Conservation (phyloP, 2,113 vertebrate genomes). For the Corythornis vintsioides region DNA sequence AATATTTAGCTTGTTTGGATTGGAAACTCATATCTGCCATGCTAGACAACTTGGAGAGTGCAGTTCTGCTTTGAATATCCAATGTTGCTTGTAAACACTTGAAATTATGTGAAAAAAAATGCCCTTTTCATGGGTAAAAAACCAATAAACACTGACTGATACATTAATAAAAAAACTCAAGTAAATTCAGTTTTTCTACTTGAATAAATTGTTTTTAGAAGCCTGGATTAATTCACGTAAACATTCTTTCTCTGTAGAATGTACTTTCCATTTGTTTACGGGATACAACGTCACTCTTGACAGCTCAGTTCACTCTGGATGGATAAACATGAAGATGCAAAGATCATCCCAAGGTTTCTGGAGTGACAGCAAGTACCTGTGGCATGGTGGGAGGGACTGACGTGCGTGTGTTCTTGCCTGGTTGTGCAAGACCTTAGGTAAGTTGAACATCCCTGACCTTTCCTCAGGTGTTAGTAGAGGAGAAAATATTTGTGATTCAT, state of each 20-base stretch:
- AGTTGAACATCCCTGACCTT: constrained; percentile 38
- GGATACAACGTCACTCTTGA: background rate
- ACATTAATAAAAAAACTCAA: background rate
- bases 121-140: background rate
- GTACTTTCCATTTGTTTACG: background rate
- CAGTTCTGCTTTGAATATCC: background rate
- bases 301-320: background rate
- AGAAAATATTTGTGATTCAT: constrained; percentile 40
- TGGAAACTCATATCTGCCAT: background rate
- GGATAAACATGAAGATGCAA: background rate
- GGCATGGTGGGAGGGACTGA: constrained; percentile 10
- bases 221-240: background rate
- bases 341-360: background rate
- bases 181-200: background rate
- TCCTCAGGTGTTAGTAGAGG: constrained; percentile 13
- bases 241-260: background rate
- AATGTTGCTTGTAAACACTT: background rate
- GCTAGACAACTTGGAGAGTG: background rate
- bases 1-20: background rate
- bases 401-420: background rate
- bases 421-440: constrained; percentile 48
- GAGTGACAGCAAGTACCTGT: background rate
- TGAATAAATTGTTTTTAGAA: background rate
- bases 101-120: background rate
- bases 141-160: background rate